These are phyloP conservation scores for Perodicticus potto DNA, from an alignment of 2,797 vertebrate species.

Conservation along the genomic window DNA sequence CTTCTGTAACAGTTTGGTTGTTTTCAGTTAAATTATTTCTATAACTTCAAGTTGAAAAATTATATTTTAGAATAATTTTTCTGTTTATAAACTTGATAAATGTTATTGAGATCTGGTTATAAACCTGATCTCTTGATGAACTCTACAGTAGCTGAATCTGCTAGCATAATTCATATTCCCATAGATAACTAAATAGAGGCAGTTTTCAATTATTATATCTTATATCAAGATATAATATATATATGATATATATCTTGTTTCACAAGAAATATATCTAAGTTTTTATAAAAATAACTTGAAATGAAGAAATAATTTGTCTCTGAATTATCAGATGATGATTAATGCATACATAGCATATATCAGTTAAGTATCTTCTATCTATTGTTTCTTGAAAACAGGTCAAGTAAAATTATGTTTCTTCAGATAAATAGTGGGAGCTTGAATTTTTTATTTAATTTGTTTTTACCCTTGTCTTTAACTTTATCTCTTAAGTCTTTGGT, in stretches of 20 bases:
- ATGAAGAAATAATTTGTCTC: not conserved
- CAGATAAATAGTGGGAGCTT: not conserved
- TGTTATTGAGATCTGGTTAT: not conserved
- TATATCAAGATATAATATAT: too few species aligned
- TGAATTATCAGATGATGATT: not conserved
- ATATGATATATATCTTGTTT: too few species aligned
- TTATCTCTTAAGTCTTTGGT: not conserved
- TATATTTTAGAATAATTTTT: not conserved
- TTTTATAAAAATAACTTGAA: slow-evolving; percentile 9
- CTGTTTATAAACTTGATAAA: not conserved
- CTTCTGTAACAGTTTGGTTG: not conserved
- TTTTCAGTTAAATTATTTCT: slow-evolving; percentile 12
- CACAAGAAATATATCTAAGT: not conserved
- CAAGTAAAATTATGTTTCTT: slow-evolving; percentile 7
- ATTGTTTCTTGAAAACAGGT: not conserved
- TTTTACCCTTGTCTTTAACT: slow-evolving; percentile 15
- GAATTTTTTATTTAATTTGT: not conserved
- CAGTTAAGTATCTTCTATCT: slow-evolving; percentile 7
- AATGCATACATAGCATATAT: not conserved
- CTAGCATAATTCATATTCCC: not conserved
- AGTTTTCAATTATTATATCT: not conserved
- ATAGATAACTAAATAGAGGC: not conserved
- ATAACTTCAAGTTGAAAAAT: slow-evolving; percentile 3
- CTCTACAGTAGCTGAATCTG: not conserved
- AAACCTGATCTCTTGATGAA: not conserved